Evolutionary conservation across 1,140 invertebrate genomes (phyloP).

Genomic region (Mamestra configurata): DNA sequence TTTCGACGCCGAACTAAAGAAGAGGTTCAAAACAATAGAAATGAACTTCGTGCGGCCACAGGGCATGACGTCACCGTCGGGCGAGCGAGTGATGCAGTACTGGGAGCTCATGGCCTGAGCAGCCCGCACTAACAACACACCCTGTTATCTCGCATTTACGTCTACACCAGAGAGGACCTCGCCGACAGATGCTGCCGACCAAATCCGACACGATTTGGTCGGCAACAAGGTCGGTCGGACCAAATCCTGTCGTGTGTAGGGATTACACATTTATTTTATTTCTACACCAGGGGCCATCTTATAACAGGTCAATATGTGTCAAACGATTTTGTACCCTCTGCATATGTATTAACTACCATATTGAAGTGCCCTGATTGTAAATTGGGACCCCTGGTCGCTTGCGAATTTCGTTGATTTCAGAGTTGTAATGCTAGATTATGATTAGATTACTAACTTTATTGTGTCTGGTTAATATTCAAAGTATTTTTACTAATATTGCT

Average conservation of each 20-base stretch:
- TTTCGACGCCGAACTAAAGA: slow-evolving; percentile 89
- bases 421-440: slow-evolving; percentile 26
- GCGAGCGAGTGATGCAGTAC: slow-evolving; percentile 88
- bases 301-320: not conserved
- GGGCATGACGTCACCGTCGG: slow-evolving; percentile 83
- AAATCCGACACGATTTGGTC: not conserved
- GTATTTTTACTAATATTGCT: slow-evolving; percentile 23
- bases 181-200: not conserved
- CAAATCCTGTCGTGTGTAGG: slow-evolving; percentile 31
- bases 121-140: not conserved
- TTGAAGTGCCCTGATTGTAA: no score
- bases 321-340: not conserved
- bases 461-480: not conserved
- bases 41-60: slow-evolving; percentile 89
- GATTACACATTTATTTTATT: slow-evolving; percentile 3
- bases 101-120: slow-evolving; percentile 84
- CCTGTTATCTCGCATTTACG: slow-evolving; percentile 35
- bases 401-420: slow-evolving; percentile 31
- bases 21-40: slow-evolving; percentile 89
- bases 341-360: not conserved
- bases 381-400: not conserved
- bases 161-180: not conserved
- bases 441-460: slow-evolving; percentile 25
- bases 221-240: slow-evolving; percentile 13
- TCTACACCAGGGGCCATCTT: not conserved